Base-by-base conservation (phyloP, 2,888 invertebrate species). In the Oligia strigilis region DNA sequence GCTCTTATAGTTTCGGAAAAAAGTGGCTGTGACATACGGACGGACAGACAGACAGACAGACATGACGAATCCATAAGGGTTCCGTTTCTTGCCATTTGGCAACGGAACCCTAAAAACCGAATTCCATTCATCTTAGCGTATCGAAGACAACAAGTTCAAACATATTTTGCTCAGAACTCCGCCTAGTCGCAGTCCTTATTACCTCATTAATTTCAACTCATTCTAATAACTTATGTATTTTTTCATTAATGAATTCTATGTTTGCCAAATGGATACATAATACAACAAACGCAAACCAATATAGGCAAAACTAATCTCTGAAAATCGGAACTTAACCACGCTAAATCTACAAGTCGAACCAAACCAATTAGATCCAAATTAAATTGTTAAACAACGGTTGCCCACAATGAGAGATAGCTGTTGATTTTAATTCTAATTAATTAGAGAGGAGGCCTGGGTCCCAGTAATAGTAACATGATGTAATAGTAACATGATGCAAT, bases 401-500 rank as follows among this genome's bases (percentile, higher is more conserved):
- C 8, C 4, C 8, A 71, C 3, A 9, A 69, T 52, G 36, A 49
- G 9, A 17, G 36, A 11, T 40, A n/a, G 40, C 69, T 4, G 13
- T 67, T 52, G 11, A 69, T 17, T 52, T 17, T 36, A 65, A 73
- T 43, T n/a, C n/a, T 43, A 66, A 52, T 40, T 67, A 80, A 64
- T 80, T 40, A 64, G 43, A 9, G 43, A 43, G 43, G 43, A 43
- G 9, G 43, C 9, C 9, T 9, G 43, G 9, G 9, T 43, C 43
- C 43, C 9, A 43, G 9, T 0, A 43, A 9, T 43, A 9, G 9
- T 9, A 43, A 9, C 43, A 43, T 43, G 29, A 29, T 29, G 9
- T 1, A 43, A 9, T 43, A 9, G 9, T 9, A 43, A 9, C 43
- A 43, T 43, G 29, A 29, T 29, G 9, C 1, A 43, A 9, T 43